Evolutionary conservation across 2,888 invertebrate genomes (phyloP), one percentile per base, ranked within the genome.

Genomic region (Tachina lurida): DNA sequence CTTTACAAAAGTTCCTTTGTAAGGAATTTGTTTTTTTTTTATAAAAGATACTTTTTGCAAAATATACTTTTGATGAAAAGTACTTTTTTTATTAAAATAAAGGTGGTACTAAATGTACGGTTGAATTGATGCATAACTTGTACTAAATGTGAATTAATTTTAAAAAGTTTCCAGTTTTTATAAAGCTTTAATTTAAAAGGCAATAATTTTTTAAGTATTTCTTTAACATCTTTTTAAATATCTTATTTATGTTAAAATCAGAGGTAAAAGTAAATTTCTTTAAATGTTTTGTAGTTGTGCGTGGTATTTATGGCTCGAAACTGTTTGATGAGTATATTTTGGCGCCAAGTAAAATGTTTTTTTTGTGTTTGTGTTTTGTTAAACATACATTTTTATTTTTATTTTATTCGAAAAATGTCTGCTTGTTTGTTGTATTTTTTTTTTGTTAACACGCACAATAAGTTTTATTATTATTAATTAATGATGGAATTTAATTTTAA

Each of bases 391-490:
- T 17, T 65, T 74, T 17, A 52, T 52, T 71, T 71, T 49, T 58
- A 41, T 77, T 78, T 68, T 22, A 58, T 58, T 58, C 45, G 22
- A 19, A 19, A 45, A 39, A 17, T 58, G 56, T 63, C 13, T n/a
- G 62, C 39, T 9, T 63, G 67, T 58, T 49, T 67, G 76, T 56
- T 19, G 2, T 15, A 2, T 31, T 31, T 31, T 31, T 4, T 31
- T 31, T 31, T 56, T n/a, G 56, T 73, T 10, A 73, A 47, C 71
- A 73, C 65, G 22, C 47, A 63, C n/a, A 73, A 73, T 52, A 73
- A 77, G 45, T 41, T 67, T 52, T 15, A 8, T 65, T 83, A 83
- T 52, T 15, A 8, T 65, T 83, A 83, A 73, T 83, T 83, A 77
- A 77, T 77, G 77, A 19, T 60, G 52, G 10, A 73, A 73, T 77